Evolutionary conservation across 2,888 invertebrate genomes (phyloP).

Genomic region (Agonopterix heracliana): DNA sequence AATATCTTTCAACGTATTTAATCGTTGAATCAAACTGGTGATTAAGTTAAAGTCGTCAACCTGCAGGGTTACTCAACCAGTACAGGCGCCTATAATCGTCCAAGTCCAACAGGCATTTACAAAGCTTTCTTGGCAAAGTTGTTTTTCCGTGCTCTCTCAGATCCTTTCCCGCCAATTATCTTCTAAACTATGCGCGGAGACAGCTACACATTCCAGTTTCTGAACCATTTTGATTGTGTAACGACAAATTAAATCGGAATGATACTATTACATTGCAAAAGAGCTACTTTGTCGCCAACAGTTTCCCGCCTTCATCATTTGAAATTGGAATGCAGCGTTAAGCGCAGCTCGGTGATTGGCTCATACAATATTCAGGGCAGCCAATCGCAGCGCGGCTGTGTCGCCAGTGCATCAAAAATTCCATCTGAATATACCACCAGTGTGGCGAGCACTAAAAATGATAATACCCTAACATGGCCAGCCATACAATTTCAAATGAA

Average conservation of each 20-base stretch:
- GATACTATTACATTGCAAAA: constrained; percentile 52
- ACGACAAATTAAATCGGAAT: constrained; percentile 53
- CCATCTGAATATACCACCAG: constrained; percentile 71
- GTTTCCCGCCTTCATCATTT: constrained; percentile 70
- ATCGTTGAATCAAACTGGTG: no score
- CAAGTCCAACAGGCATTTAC: background rate
- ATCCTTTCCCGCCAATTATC: constrained; percentile 16
- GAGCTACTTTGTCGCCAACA: constrained; percentile 50
- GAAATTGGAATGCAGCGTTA: constrained; percentile 74
- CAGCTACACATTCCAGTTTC: constrained; percentile 7
- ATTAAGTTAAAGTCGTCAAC: background rate
- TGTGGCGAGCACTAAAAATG: constrained; percentile 77
- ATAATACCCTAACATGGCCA: constrained; percentile 73
- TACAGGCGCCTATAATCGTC: background rate
- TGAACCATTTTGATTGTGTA: constrained; percentile 46
- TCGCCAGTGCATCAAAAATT: constrained; percentile 77
- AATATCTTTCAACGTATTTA: no score
- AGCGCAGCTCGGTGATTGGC: constrained; percentile 71
- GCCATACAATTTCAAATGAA: constrained; percentile 73
- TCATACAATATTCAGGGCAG: constrained; percentile 74
- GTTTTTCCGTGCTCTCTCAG: constrained; percentile 8
- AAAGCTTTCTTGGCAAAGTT: background rate
- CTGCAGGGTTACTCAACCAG: background rate
- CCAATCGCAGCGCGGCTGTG: constrained; percentile 72
- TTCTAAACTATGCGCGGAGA: constrained; percentile 6